A percentile compares a stretch with the other conserved stretches of the same genome.
phyloP scores from a whole-genome alignment of 2,113 vertebrate genomes.

The Rhinopomastus cyanomelas region DNA sequence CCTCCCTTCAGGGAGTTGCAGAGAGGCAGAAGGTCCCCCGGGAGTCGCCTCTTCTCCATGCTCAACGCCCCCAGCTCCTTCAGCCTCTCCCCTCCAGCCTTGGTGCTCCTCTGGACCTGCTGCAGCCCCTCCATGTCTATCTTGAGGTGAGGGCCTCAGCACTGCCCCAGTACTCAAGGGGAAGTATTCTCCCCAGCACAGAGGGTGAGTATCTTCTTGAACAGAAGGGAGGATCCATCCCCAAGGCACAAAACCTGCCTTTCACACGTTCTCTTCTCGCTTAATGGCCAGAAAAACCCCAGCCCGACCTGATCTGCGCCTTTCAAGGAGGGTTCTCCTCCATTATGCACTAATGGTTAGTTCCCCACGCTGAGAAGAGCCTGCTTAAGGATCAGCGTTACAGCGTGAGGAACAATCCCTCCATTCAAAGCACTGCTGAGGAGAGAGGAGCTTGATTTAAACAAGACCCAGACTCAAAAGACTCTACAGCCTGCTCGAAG shows the following conservation, averaged over 20 bases:
- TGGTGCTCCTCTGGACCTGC: too few relatives aligned
- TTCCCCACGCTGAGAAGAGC: background rate
- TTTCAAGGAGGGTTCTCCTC: constrained; percentile 16
- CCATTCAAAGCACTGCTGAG: background rate
- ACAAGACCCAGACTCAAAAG: background rate
- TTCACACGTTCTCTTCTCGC: background rate
- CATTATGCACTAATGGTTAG: constrained; percentile 7
- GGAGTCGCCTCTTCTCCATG: too few relatives aligned
- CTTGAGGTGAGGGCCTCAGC: too few relatives aligned
- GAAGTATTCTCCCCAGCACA: too few relatives aligned
- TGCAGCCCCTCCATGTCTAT: too few relatives aligned
- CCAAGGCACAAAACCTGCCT: background rate
- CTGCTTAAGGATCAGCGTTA: constrained; percentile 5
- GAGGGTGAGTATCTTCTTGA: background rate
- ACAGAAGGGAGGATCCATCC: background rate
- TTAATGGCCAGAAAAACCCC: background rate
- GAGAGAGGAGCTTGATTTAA: background rate
- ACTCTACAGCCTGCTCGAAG: background rate
- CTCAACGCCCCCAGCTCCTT: too few relatives aligned
- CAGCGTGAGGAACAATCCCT: background rate
- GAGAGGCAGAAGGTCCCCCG: too few relatives aligned
- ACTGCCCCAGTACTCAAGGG: too few relatives aligned
- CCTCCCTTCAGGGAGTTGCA: too few relatives aligned
- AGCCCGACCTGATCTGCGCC: background rate
- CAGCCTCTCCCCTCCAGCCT: too few relatives aligned